These are phyloP conservation scores for Calidris pugnax DNA, from an alignment of 2,113 vertebrate species.

Conservation along the genomic window DNA sequence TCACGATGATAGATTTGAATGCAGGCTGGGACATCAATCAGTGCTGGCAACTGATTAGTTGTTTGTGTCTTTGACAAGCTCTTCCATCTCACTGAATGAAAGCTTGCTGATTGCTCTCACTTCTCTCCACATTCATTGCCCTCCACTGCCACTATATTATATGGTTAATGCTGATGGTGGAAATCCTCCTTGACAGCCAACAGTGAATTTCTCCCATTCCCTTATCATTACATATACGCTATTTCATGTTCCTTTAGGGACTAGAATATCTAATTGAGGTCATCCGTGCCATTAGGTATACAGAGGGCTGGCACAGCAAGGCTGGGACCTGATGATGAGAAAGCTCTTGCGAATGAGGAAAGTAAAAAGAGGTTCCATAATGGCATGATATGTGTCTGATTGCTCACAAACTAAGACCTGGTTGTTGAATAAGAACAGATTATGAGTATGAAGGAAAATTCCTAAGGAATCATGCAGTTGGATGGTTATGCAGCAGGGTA, in stretches of 20 bases:
- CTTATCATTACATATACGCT: slow-evolving; percentile 68
- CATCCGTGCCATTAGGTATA: not conserved
- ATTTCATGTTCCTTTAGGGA: not conserved
- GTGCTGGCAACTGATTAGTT: slow-evolving; percentile 87
- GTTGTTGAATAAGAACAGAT: not conserved
- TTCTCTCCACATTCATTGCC: slow-evolving; percentile 81
- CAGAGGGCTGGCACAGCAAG: not conserved
- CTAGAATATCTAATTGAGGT: slow-evolving; percentile 39
- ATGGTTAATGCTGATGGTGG: slow-evolving; percentile 74
- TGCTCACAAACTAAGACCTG: not conserved
- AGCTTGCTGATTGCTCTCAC: slow-evolving; percentile 88
- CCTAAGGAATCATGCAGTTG: not conserved
- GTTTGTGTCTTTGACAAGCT: slow-evolving; percentile 87
- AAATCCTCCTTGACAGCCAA: slow-evolving; percentile 80
- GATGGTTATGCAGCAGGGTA: not conserved
- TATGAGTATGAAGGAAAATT: not conserved
- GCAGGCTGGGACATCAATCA: slow-evolving; percentile 86
- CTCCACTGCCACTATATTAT: slow-evolving; percentile 81
- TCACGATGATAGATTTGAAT: slow-evolving; percentile 89
- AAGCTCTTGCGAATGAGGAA: not conserved
- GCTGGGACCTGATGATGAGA: not conserved
- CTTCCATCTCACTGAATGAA: slow-evolving; percentile 89
- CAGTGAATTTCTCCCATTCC: slow-evolving; percentile 63
- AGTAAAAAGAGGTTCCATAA: not conserved
- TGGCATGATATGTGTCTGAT: not conserved